phyloP scores from a whole-genome alignment of 2,888 invertebrate species.

The Machimus atricapillus region DNA sequence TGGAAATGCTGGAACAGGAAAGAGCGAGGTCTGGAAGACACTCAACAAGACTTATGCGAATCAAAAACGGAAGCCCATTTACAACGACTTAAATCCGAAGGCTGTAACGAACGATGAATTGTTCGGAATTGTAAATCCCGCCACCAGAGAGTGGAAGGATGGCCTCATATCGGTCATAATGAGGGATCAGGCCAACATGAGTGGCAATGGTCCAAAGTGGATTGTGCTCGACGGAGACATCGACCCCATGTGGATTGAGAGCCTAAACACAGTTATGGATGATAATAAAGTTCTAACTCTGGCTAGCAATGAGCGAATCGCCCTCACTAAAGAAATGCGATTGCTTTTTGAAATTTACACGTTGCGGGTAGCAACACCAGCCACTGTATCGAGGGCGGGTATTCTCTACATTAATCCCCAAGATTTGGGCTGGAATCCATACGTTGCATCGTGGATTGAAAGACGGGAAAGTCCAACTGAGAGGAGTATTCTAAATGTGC shows the following conservation, averaged over 20 bases:
- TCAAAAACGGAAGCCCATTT: conserved; percentile 81
- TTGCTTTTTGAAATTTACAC: conserved; percentile 93
- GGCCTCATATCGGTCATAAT: conserved; percentile 92
- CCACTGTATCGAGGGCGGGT: conserved; percentile 93
- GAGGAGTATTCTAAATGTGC: conserved; percentile 79
- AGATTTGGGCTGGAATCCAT: conserved; percentile 95
- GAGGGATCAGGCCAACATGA: conserved; percentile 91
- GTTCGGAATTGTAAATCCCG: conserved; percentile 92
- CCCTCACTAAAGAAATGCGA: conserved; percentile 86
- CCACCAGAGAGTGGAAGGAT: conserved; percentile 91
- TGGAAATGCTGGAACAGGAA: conserved; percentile 89
- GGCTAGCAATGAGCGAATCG: conserved; percentile 94
- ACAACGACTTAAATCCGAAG: conserved; percentile 93
- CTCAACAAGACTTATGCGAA: conserved; percentile 83
- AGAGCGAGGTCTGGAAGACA: conserved; percentile 92
- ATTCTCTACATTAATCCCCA: conserved; percentile 93
- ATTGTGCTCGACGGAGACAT: conserved; percentile 95
- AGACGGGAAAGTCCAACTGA: conserved; percentile 75
- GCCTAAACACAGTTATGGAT: conserved; percentile 95
- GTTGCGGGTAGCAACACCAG: conserved; percentile 90
- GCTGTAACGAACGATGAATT: conserved; percentile 95
- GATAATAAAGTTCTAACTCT: conserved; percentile 93
- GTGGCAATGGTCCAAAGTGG: conserved; percentile 89
- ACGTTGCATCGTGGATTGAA: conserved; percentile 87
- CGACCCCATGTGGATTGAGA: conserved; percentile 99